Evolutionary conservation across 2,888 invertebrate species (phyloP), one percentile per base, ranked within the genome.

Genomic region (Serrognathus titanus): DNA sequence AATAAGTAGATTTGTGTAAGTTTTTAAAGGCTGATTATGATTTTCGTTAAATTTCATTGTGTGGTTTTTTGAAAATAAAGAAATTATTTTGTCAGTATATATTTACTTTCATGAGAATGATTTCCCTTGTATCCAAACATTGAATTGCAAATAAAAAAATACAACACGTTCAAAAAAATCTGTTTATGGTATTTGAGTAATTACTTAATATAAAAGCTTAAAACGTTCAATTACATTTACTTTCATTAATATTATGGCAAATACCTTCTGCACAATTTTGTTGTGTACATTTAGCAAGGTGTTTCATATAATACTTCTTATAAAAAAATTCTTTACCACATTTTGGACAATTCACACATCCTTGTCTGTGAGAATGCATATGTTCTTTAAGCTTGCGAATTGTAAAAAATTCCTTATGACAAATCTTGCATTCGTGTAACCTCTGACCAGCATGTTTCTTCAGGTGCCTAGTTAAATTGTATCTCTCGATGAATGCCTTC

Each of bases 321-420:
- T 66, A 67, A 40, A 60, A 63, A 31, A 69, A 67, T 38, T 63
- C 58, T 39, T 65, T 67, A 3, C 59, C 62, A 40, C 69, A 69
- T n/a, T 59, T 66, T 5, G 63, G 62, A 47, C 68, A 68, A 46
- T 51, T 64, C 1, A 63, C 63, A 49, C 64, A 66, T 10, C 62
- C 66, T 24, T 62, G 57, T 37, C 64, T 55, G 46, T 68, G 68
- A 3, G 55, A 55, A 48, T 63, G 61, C 66, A 67, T 65, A 41
- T 68, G 68, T 9, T 66, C 63, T 39, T 67, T 65, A 11, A 68
- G 51, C 40, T 64, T 57, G 10, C 63, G 60, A 4, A 63, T 48
- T 0, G 65, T 66, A 12, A 60, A 58, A 55, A 68, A 68, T 41
- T 66, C 64, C 13, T 57, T 54, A 5, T 59, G 51, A 35, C 69